A percentile compares a stretch with the other conserved stretches of the same genome.
phyloP scores from a whole-genome alignment of 2,113 vertebrate species.

The Sula dactylatra region DNA sequence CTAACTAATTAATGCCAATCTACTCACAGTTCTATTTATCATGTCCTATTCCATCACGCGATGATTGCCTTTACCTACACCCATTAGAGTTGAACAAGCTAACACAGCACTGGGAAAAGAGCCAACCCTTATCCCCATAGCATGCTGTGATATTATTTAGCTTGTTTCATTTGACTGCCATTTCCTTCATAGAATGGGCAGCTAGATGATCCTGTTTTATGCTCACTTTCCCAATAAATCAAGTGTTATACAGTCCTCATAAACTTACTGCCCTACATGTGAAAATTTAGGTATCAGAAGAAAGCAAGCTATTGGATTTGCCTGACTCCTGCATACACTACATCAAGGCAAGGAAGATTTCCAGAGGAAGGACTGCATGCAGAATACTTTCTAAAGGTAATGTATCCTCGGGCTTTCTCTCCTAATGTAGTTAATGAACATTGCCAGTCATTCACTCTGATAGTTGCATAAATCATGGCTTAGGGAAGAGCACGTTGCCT shows the following conservation, averaged over 20 bases:
- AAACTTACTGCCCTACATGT: background rate
- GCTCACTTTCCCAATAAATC: background rate
- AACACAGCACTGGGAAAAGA: background rate
- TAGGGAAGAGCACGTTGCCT: background rate
- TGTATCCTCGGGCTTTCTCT: background rate
- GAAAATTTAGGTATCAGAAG: background rate
- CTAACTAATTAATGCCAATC: background rate
- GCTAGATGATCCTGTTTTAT: background rate
- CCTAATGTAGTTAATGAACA: background rate
- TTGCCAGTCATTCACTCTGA: background rate
- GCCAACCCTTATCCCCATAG: background rate
- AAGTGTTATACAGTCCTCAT: background rate
- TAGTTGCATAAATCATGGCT: conserved; percentile 36
- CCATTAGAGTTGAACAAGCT: background rate
- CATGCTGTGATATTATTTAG: background rate
- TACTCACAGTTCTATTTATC: background rate
- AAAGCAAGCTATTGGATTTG: background rate
- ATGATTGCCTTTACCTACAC: background rate
- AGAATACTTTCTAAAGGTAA: background rate
- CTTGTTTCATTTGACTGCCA: background rate
- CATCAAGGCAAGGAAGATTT: background rate
- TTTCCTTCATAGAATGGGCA: background rate
- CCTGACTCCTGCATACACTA: background rate
- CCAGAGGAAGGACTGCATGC: background rate
- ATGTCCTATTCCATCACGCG: background rate